Evolutionary conservation across 1,140 invertebrate genomes (phyloP).

Genomic region (Brachionus rubens): DNA sequence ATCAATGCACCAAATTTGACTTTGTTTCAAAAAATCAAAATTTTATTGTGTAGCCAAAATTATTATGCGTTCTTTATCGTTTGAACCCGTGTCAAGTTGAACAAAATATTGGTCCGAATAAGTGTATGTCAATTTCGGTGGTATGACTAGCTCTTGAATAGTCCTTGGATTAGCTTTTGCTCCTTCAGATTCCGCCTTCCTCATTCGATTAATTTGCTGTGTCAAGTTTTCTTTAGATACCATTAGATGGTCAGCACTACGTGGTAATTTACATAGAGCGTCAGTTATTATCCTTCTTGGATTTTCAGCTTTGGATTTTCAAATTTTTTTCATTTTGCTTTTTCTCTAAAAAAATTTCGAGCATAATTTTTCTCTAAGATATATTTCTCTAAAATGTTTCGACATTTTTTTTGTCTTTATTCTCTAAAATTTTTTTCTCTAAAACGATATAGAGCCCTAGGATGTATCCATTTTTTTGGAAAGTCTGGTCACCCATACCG

Average conservation of each 20-base stretch:
- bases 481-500: too few species aligned
- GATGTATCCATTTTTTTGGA: too few species aligned
- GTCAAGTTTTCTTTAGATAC: not conserved
- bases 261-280: not conserved
- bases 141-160: not conserved
- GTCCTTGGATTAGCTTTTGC: not conserved
- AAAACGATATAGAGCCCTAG: too few species aligned
- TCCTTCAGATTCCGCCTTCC: not conserved
- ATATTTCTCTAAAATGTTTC: too few species aligned
- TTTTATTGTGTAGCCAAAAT: conserved; percentile 20
- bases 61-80: not conserved
- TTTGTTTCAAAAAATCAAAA: not conserved
- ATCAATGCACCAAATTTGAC: conserved; percentile 17
- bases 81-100: not conserved
- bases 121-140: not conserved
- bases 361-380: too few species aligned
- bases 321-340: too few species aligned
- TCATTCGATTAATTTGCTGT: not conserved
- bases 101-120: not conserved
- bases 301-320: conserved; percentile 18
- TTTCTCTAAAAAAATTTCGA: too few species aligned
- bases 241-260: not conserved
- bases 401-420: too few species aligned
- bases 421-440: too few species aligned
- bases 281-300: not conserved